phyloP scores from a whole-genome alignment of 2,113 vertebrate species.

The Xiphophorus maculatus region DNA sequence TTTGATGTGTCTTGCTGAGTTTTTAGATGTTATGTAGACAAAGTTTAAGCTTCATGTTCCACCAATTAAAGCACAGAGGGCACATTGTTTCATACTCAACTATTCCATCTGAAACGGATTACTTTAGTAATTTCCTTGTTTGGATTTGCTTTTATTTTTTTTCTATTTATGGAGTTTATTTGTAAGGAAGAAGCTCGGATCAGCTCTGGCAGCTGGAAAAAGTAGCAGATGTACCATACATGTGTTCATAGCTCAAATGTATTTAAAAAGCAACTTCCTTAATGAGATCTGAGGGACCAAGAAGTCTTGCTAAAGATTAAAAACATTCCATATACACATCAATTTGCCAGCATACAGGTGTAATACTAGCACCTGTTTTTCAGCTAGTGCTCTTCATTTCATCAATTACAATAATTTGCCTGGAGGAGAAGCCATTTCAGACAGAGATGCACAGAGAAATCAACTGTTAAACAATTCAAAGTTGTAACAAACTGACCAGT shows the following conservation, averaged over 20 bases:
- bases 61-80: slow-evolving; percentile 65
- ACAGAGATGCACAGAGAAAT: background rate
- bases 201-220: background rate
- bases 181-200: background rate
- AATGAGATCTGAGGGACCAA: background rate
- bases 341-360: slow-evolving; percentile 7
- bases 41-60: slow-evolving; percentile 62
- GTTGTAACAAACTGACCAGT: background rate
- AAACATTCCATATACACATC: slow-evolving; percentile 9
- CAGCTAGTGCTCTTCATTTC: background rate
- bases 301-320: background rate
- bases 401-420: background rate
- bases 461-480: background rate
- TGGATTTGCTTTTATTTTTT: slow-evolving; percentile 10
- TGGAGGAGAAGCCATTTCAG: background rate
- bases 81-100: slow-evolving; percentile 62
- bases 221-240: background rate
- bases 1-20: slow-evolving; percentile 62
- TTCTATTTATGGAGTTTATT: background rate
- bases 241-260: background rate
- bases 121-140: slow-evolving; percentile 49
- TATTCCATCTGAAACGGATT: slow-evolving; percentile 62
- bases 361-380: background rate
- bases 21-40: slow-evolving; percentile 62
- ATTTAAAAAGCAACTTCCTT: background rate